phyloP scores from a whole-genome alignment of 2,797 vertebrate species.

The Xenopus petersii region DNA sequence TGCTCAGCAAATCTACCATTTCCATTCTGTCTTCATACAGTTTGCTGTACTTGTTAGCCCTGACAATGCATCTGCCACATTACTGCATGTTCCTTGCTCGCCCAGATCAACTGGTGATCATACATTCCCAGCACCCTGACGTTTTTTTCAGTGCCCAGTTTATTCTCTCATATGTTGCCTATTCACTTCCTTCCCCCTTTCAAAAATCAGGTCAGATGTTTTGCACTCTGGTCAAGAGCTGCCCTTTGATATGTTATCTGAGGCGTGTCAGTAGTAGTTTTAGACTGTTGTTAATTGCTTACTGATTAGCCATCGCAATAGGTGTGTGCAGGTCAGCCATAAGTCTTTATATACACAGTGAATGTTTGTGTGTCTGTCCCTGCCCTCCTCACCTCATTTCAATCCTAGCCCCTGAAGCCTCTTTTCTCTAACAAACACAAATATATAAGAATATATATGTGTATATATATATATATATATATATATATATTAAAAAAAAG shows the following conservation, averaged over 20 bases:
- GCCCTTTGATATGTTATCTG: background rate
- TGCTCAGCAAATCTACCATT: background rate
- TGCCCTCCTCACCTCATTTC: conserved; percentile 39
- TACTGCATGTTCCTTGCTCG: too few species aligned
- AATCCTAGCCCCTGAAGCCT: conserved; percentile 33
- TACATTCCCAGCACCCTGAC: too few species aligned
- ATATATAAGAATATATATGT: conserved; percentile 22
- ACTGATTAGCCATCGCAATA: background rate
- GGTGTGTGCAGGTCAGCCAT: background rate
- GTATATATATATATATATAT: background rate
- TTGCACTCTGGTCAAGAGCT: background rate
- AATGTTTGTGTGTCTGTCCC: conserved; percentile 23
- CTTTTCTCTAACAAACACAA: conserved; percentile 45
- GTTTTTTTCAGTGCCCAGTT: background rate
- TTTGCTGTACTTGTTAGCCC: too few species aligned
- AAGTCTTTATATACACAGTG: conserved; percentile 2
- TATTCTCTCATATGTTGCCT: background rate
- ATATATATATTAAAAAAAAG: background rate
- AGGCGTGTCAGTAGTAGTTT: background rate
- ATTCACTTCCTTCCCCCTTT: background rate
- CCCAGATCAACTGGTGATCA: too few species aligned
- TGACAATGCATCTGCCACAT: too few species aligned
- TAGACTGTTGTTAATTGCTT: background rate
- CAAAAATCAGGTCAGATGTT: background rate
- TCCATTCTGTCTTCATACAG: too few species aligned